These are phyloP conservation scores for Eleginops maclovinus DNA, from an alignment of 2,113 vertebrate genomes.

Conservation along the genomic window DNA sequence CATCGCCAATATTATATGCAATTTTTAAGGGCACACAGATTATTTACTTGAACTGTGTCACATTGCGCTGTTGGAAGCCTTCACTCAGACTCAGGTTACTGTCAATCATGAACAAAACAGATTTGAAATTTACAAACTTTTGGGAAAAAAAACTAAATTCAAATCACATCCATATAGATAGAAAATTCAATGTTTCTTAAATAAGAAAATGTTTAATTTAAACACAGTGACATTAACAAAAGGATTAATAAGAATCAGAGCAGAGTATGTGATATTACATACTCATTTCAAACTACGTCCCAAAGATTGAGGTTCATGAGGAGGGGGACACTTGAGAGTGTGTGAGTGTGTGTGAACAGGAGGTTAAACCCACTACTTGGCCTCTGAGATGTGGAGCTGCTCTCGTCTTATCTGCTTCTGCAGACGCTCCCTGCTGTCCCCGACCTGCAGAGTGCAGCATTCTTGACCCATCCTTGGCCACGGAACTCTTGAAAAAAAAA, in stretches of 20 bases:
- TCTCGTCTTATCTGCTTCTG: slow-evolving; percentile 54
- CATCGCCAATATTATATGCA: too few species aligned
- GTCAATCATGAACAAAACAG: neutral
- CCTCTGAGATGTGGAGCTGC: slow-evolving; percentile 13
- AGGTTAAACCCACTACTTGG: slow-evolving; percentile 29
- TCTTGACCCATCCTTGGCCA: slow-evolving; percentile 26
- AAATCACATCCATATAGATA: neutral
- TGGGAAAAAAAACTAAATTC: neutral
- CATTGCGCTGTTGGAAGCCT: too few species aligned
- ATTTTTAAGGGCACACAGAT: too few species aligned
- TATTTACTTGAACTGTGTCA: too few species aligned
- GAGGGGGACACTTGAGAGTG: neutral
- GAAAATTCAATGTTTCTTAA: neutral
- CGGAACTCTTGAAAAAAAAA: neutral
- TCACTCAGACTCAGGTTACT: neutral
- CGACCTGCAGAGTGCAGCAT: slow-evolving; percentile 32
- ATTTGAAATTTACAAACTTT: neutral
- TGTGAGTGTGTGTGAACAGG: neutral
- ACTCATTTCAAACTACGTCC: neutral
- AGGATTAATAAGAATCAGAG: neutral
- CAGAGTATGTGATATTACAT: neutral
- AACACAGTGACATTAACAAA: neutral
- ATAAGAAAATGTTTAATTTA: neutral
- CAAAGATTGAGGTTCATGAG: neutral
- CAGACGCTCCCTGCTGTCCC: slow-evolving; percentile 35